A percentile compares a stretch with the other conserved stretches of the same genome.
Conservation (phyloP, 1,140 invertebrate genomes). For the Diachasma alloeum region DNA sequence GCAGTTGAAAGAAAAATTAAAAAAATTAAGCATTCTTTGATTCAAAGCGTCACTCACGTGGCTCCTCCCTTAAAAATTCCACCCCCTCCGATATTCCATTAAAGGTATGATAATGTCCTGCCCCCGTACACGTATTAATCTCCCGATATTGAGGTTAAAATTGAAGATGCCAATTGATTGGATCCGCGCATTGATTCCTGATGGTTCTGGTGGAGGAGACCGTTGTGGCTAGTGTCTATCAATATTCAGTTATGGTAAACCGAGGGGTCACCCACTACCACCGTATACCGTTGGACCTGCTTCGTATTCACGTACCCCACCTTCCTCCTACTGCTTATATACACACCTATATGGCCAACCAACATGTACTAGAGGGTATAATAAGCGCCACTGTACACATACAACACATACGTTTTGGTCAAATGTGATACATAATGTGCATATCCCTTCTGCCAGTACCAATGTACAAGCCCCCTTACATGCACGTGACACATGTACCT, state of each 20-base stretch:
- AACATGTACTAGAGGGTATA: slow-evolving; percentile 2
- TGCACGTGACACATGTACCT: slow-evolving; percentile 8
- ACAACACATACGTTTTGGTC: neutral
- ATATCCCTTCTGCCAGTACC: slow-evolving; percentile 11
- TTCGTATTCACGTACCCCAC: neutral
- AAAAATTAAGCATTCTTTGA: no score
- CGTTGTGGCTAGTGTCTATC: slow-evolving; percentile 15
- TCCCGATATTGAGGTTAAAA: neutral
- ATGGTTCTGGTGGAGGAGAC: slow-evolving; percentile 11
- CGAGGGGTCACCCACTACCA: neutral
- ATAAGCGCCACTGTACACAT: slow-evolving; percentile 5
- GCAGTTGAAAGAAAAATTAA: no score
- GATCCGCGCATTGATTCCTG: slow-evolving; percentile 14
- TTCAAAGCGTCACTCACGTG: no score
- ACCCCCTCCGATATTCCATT: neutral
- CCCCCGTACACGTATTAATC: neutral
- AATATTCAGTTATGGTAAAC: slow-evolving; percentile 26
- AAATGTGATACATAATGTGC: slow-evolving; percentile 17
- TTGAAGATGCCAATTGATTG: slow-evolving; percentile 16
- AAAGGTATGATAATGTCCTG: neutral
- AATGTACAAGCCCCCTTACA: neutral
- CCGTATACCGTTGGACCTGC: neutral
- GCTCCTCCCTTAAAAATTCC: no score
- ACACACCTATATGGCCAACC: neutral
- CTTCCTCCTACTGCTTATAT: neutral